A percentile compares a stretch with the other conserved stretches of the same genome.
Conservation (phyloP, 2,113 vertebrate genomes). For the Cyanistes caeruleus region DNA sequence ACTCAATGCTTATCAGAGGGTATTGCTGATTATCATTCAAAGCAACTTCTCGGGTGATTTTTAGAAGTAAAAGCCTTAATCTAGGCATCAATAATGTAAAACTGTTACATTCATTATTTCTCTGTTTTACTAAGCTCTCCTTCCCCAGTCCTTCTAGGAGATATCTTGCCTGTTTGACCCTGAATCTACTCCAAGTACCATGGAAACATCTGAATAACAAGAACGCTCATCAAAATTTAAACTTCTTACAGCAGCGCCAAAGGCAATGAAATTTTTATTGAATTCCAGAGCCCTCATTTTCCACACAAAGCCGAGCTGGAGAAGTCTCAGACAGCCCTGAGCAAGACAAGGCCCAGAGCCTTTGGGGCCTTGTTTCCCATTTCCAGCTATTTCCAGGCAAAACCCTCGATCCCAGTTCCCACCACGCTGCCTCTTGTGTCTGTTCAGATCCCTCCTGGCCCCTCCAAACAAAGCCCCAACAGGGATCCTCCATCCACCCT, state of each 20-base stretch:
- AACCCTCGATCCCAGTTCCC: background rate
- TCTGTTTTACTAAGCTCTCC: background rate
- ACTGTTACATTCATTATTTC: background rate
- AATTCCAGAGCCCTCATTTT: conserved; percentile 17
- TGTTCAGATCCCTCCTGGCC: background rate
- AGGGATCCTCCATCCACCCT: background rate
- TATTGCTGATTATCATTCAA: background rate
- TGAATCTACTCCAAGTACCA: background rate
- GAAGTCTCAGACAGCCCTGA: background rate
- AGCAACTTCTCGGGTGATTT: background rate
- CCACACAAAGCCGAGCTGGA: background rate
- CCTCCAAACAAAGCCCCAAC: background rate
- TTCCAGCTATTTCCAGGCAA: conserved; percentile 17
- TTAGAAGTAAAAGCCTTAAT: background rate
- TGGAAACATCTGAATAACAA: conserved; percentile 48
- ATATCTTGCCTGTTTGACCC: conserved; percentile 24
- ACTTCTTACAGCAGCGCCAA: conserved; percentile 43
- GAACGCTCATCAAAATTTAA: conserved; percentile 62
- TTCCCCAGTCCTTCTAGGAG: background rate
- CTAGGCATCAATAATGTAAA: background rate
- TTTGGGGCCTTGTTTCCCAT: background rate
- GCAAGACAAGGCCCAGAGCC: background rate
- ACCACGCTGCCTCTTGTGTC: background rate
- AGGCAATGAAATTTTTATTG: conserved; percentile 62
- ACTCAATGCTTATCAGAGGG: background rate